phyloP scores from a whole-genome alignment of 2,888 invertebrate genomes.

The Lypha dubia region DNA sequence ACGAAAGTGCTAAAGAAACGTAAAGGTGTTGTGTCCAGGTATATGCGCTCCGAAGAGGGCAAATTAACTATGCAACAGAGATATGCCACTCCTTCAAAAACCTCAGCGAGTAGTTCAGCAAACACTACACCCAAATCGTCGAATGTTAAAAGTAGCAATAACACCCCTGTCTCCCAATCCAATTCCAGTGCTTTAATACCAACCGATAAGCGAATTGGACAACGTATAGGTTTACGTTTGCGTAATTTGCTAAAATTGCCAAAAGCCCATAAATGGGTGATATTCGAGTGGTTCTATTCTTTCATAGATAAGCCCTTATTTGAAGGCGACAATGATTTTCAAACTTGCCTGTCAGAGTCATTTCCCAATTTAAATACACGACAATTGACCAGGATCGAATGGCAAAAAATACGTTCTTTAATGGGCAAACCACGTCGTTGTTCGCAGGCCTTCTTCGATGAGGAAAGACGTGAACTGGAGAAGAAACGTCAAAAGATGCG shows the following conservation, averaged over 20 bases:
- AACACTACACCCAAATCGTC: slow-evolving; percentile 73
- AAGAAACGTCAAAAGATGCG: slow-evolving; percentile 95
- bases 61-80: slow-evolving; percentile 49
- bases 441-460: slow-evolving; percentile 96
- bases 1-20: slow-evolving; percentile 84
- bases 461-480: slow-evolving; percentile 95
- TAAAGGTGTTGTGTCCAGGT: slow-evolving; percentile 82
- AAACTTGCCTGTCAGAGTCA: slow-evolving; percentile 93
- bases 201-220: slow-evolving; percentile 93
- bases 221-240: slow-evolving; percentile 93
- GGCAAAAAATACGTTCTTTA: slow-evolving; percentile 96
- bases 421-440: slow-evolving; percentile 99
- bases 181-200: slow-evolving; percentile 81
- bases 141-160: slow-evolving; percentile 59
- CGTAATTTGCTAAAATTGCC: slow-evolving; percentile 97
- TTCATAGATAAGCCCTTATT: slow-evolving; percentile 98
- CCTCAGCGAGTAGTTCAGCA: slow-evolving; percentile 47
- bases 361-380: slow-evolving; percentile 95
- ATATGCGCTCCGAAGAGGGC: slow-evolving; percentile 80
- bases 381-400: slow-evolving; percentile 93
- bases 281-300: slow-evolving; percentile 99
- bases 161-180: slow-evolving; percentile 57
- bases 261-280: slow-evolving; percentile 99
- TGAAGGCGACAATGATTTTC: slow-evolving; percentile 98
- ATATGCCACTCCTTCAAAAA: slow-evolving; percentile 67